Base-by-base conservation (phyloP, 1,140 invertebrate species). In the Globodera ellingtonae region DNA sequence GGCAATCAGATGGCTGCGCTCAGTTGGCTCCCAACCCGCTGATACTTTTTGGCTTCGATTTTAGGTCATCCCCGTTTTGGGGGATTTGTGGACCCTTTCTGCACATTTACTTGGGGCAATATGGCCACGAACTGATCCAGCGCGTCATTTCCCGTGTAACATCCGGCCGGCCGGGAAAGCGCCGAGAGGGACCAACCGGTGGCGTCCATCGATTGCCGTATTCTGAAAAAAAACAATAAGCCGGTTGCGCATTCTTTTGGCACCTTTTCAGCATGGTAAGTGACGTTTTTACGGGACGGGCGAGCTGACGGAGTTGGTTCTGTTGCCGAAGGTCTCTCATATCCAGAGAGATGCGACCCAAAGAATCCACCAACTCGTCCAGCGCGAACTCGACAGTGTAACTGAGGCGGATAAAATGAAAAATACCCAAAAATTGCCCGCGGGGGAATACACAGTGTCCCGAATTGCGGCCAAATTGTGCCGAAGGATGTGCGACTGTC, bases 91-190 rank as follows among this genome's bases (percentile, higher is more conserved):
- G 35, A 3, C 35, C 35, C 35, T 35, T 35, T 35, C 35, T 35
- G 46, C 21, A 48, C 18, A 8, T 6, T 18, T 47, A 81, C 80
- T 46, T 81, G 83, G 48, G 67, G 24, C 15, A 84, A 52, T 62
- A 84, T 77, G 6, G 83, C 83, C 6, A 78, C 79, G 56, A 84
- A 72, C 21, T 84, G 83, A 48, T 84, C 83, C 18, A 84, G 56
- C 8, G 83, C 71, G 72, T 84, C 83, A 8, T 81, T 72, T 6
- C 48, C 62, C 18, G 44, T 18, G 52, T 67, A 18, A 72, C 13
- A 47, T 0, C 83, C 78, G 8, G 59, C 56, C 46, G 78, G 74
- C 7, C 83, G 70, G 18, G 83, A 62, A 8, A 84, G 56, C 9
- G 76, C 15, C 3, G 65, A 56, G 44, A 84, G 56, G 6, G 50